phyloP scores from a whole-genome alignment of 2,797 vertebrate genomes.

The Benthosema pterotum region DNA sequence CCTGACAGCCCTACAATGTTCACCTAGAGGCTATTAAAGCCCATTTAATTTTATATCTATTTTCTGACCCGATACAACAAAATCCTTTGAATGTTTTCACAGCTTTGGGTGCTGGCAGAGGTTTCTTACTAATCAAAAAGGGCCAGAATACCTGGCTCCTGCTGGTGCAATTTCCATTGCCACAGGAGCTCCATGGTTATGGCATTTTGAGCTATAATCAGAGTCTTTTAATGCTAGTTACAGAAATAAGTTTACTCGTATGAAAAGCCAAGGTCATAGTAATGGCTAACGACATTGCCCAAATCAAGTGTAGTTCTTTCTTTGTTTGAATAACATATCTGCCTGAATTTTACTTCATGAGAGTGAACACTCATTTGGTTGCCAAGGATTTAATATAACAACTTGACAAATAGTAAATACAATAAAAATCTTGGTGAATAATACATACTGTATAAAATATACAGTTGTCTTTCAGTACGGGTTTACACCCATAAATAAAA shows the following conservation, averaged over 20 bases:
- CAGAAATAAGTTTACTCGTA: neutral
- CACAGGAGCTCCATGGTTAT: no score
- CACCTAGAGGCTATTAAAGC: slow-evolving; percentile 43
- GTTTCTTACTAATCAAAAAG: neutral
- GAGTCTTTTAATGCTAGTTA: neutral
- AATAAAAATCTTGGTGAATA: no score
- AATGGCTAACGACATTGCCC: slow-evolving; percentile 5
- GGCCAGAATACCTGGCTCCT: neutral
- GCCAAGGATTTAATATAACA: neutral
- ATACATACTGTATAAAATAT: no score
- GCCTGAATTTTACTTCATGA: slow-evolving; percentile 24
- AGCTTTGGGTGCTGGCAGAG: no score
- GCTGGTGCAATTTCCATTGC: neutral
- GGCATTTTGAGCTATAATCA: no score
- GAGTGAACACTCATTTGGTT: slow-evolving; percentile 2
- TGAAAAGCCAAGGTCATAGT: slow-evolving; percentile 17
- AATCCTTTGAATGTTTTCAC: slow-evolving; percentile 6
- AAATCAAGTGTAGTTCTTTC: neutral
- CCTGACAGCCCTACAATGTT: slow-evolving; percentile 17
- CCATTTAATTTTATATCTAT: slow-evolving; percentile 36
- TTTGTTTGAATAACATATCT: slow-evolving; percentile 49
- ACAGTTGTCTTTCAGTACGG: no score
- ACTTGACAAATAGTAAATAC: no score
- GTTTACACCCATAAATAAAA: no score
- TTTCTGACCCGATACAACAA: neutral